A percentile compares a stretch with the other conserved stretches of the same genome.
These are phyloP conservation scores for Emydocephalus ijimae DNA, from an alignment of 2,113 vertebrate species.

Conservation along the genomic window DNA sequence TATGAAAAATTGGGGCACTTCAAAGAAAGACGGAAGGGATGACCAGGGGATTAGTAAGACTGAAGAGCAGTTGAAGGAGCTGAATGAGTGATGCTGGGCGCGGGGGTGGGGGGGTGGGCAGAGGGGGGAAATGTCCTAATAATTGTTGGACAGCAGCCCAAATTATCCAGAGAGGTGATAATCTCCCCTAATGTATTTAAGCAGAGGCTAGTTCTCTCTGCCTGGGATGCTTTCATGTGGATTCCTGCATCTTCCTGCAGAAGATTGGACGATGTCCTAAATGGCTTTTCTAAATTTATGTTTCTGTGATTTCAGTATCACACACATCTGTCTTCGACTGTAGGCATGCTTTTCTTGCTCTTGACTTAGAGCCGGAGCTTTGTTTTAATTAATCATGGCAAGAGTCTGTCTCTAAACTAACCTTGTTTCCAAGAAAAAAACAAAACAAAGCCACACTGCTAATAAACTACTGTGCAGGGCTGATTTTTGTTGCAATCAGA, in stretches of 20 bases:
- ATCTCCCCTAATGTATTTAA: too few species aligned
- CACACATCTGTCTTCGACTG: neutral
- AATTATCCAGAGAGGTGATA: neutral
- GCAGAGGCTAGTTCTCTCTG: neutral
- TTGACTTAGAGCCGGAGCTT: neutral
- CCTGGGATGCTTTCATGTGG: neutral
- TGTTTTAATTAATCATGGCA: neutral
- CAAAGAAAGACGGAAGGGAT: neutral
- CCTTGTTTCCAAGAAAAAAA: neutral
- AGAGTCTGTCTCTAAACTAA: neutral
- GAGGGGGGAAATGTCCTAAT: neutral
- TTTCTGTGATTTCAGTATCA: neutral
- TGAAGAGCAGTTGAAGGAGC: neutral
- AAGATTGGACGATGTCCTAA: neutral
- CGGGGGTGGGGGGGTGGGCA: too few species aligned
- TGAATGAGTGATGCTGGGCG: neutral
- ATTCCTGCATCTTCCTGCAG: neutral
- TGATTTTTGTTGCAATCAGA: neutral
- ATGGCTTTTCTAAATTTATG: neutral
- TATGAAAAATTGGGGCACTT: neutral
- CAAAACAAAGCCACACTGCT: neutral
- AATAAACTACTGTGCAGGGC: neutral
- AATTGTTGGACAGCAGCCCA: neutral
- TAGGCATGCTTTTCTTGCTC: neutral
- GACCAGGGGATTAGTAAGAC: neutral